Base-by-base conservation (phyloP, 2,888 invertebrate genomes). In the Heliconius ismenius region DNA sequence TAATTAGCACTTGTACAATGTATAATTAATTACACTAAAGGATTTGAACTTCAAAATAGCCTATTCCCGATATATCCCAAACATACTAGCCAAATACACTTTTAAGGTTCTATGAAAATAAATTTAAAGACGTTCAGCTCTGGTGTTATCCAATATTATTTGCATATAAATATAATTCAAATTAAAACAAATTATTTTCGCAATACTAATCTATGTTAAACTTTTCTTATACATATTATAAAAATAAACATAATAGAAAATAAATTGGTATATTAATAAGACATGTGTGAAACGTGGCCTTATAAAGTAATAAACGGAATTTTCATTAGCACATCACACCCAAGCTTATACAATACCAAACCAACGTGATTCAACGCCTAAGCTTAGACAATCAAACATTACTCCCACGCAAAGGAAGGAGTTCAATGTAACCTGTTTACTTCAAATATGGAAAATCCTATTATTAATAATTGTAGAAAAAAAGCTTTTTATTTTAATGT, bases 381-480 rank as follows among this genome's bases (percentile, higher is more conserved):
- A 70, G 39, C 58, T 74, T 69, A 79, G 73, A 79, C 78, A 79
- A 78, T 78, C 78, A 43, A 75, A 73, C 65, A 13, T 68, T 28
- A 76, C 80, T 75, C 81, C 80, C 80, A 80, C 79, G 67, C 26
- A 60, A 36, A 9, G 32, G 39, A 67, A 73, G 60, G 64, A 77
- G 79, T 77, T 77, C 75, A 79, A 62, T 79, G 79, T 77, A 79
- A 73, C 73, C 18, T 43, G 72, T 62, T 72, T 36, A 62, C 21
- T 60, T 62, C 73, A 54, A 65, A 65, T 64, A 76, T 58, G 62
- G 36, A 73, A 26, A 73, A 26, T 60, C 62, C 36, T 62, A 36
- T 24, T 36, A 54, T 70, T 69, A 69, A 69, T 69, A 7, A 39
- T 62, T 15, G 15, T 2, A 15, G n/a, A n/a, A n/a, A 39, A 24